Percentiles rank a stretch among this genome's conserved stretches.
These are phyloP conservation scores for Muntiacus muntjak DNA, from an alignment of 2,113 vertebrate genomes.

Conservation along the genomic window DNA sequence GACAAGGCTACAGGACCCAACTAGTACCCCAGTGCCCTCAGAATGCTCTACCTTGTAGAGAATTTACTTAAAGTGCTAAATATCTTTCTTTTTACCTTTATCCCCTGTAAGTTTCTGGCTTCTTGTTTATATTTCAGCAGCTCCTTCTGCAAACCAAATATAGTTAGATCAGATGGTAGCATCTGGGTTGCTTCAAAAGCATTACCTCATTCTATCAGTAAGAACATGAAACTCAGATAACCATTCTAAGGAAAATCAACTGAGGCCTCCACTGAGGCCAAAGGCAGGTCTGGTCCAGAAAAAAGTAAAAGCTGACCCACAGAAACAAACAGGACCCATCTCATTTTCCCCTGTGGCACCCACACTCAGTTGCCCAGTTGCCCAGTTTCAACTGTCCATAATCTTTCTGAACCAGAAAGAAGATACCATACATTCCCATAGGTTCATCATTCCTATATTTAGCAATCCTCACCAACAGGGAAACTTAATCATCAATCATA, in stretches of 20 bases:
- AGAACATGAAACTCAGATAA: conserved; percentile 45
- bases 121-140: conserved; percentile 94
- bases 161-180: conserved; percentile 53
- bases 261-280: background rate
- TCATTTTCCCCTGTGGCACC: background rate
- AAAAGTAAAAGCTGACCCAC: background rate
- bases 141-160: conserved; percentile 88
- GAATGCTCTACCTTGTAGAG: background rate
- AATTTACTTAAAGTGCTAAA: background rate
- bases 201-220: conserved; percentile 5
- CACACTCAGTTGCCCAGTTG: background rate
- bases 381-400: background rate
- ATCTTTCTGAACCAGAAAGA: background rate
- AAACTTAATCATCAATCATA: background rate
- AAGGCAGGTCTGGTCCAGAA: background rate
- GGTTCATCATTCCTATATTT: background rate
- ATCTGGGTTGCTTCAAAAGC: conserved; percentile 29
- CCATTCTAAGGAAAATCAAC: conserved; percentile 14
- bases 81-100: conserved; percentile 86
- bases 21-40: too few relatives aligned
- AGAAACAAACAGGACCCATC: background rate
- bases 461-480: background rate
- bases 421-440: background rate
- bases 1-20: background rate
- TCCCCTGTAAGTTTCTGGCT: conserved; percentile 91